A percentile compares a stretch with the other conserved stretches of the same genome.
Evolutionary conservation across 2,797 vertebrate genomes (phyloP).

Genomic region (Propithecus perrieri): DNA sequence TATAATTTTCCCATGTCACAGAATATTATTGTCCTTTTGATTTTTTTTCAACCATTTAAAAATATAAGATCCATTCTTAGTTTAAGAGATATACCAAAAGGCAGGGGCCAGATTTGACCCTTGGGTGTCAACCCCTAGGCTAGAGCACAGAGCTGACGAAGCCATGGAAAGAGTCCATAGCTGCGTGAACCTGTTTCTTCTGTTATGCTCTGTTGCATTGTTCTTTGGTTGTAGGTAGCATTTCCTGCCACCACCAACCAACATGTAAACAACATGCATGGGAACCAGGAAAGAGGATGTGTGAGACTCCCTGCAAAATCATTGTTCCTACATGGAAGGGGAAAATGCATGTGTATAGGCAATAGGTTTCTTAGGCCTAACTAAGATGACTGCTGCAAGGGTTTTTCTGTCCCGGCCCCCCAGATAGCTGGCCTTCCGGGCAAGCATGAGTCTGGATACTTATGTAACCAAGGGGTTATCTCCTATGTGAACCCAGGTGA

Average conservation of each 20-base stretch:
- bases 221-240: not conserved
- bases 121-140: not conserved
- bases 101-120: not conserved
- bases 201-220: not conserved
- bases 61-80: not conserved
- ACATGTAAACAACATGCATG: not conserved
- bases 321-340: not conserved
- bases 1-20: not conserved
- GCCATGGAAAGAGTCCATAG: not conserved
- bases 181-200: not conserved
- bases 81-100: not conserved
- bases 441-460: too few relatives aligned
- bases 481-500: too few relatives aligned
- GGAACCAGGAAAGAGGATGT: not conserved
- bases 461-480: too few relatives aligned
- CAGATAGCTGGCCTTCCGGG: too few relatives aligned
- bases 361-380: too few relatives aligned
- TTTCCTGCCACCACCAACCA: not conserved
- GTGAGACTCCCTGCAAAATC: not conserved
- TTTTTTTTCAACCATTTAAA: not conserved
- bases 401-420: too few relatives aligned
- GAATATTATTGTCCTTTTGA: not conserved
- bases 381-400: too few relatives aligned
- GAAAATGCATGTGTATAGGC: too few relatives aligned
- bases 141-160: not conserved